These are phyloP conservation scores for Colletes latitarsis DNA, from an alignment of 1,140 invertebrate genomes.

Conservation along the genomic window DNA sequence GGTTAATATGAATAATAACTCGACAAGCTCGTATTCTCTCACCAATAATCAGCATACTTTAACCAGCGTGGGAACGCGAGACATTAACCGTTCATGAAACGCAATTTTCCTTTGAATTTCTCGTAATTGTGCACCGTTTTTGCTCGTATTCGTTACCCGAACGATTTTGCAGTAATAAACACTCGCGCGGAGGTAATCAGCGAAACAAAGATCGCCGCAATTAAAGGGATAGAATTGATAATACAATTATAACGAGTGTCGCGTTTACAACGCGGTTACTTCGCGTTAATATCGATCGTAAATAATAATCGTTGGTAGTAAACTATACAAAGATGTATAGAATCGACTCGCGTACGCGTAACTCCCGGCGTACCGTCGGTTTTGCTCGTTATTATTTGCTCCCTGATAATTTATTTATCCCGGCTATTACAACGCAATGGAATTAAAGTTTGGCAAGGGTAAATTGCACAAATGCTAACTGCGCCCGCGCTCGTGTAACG, in stretches of 20 bases:
- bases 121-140: no score
- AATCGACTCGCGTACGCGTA: neutral
- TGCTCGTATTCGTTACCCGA: no score
- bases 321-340: constrained; percentile 4
- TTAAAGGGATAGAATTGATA: constrained; percentile 19
- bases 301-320: constrained; percentile 29
- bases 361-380: no score
- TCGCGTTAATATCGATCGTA: constrained; percentile 24
- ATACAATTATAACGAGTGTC: constrained; percentile 16
- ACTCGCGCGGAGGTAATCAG: neutral
- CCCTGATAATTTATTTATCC: constrained; percentile 33
- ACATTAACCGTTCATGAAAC: neutral
- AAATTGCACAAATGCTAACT: neutral
- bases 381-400: constrained; percentile 25
- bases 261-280: neutral
- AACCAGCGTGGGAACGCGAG: no score
- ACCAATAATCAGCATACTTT: no score
- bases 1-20: no score
- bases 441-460: constrained; percentile 4
- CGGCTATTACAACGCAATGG: neutral
- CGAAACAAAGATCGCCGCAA: constrained; percentile 11
- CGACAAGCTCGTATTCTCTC: no score
- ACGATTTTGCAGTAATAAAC: neutral
- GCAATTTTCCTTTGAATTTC: no score
- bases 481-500: neutral